Base-by-base conservation (phyloP, 1,140 invertebrate species). In the Aphelenchoides avenae region DNA sequence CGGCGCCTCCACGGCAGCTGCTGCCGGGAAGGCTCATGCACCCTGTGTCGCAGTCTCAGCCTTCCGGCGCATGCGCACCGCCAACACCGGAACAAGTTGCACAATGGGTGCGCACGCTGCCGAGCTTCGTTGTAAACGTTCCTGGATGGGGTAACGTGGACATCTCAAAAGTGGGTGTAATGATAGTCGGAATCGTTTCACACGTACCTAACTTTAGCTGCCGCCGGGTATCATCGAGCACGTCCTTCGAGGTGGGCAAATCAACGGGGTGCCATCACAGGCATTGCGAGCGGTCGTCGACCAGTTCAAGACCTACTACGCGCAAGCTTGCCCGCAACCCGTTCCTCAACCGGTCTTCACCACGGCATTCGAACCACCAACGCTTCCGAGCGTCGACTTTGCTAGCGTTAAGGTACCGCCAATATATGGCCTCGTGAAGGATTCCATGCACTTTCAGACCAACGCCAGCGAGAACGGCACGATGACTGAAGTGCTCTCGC, bases 111-210 rank as follows among this genome's bases (percentile, higher is more conserved):
- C n/a, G n/a, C n/a, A n/a, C 63, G 2, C 52, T 75, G 31, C 72
- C 74, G 0, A 71, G 53, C 49, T 46, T 75, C 39, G 42, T 76
- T 30, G 74, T 75, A 24, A 74, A 74, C 37, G 52, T 75, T 40
- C 72, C 72, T 29, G 72, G 72, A 7, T 58, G 71, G 36, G 72
- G 74, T 22, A 56, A 68, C 39, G 46, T 75, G 30, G 72, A 75
- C 49, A 18, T 77, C n/a, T 42, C 30, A 41, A 68, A 68, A 52
- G 59, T 71, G 20, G 15, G 36, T 67, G 18, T 6, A 3, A 24
- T 13, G 57, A 55, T 30, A 11, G 15, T 7, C 7, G n/a, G n/a
- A 4, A 54, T 59, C 11, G 7, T 50, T 13, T 6, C 44, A 11
- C 18, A 4, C 0, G 15, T 61, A 43, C 36, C 13, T 15, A 39